Base-by-base conservation (phyloP, 2,797 vertebrate genomes). In the Takifugu rubripes region DNA sequence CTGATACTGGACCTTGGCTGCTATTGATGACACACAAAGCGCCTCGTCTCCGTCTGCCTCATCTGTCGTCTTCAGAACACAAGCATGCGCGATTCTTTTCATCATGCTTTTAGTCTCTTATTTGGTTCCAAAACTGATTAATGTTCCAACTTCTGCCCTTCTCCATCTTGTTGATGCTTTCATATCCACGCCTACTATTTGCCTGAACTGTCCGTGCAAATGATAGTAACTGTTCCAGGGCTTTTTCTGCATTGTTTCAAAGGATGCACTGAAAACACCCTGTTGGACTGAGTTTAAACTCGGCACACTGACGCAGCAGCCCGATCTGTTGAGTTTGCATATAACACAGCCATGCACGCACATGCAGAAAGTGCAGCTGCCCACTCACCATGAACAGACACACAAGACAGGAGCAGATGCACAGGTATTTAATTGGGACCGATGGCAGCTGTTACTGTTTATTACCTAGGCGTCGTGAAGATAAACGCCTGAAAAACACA, bases 381-480 rank as follows among this genome's bases (percentile, higher is more conserved):
- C 52, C 52, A 66, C 66, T 60, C 55, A 59, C 47, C 21, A 26
- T 54, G 45, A 46, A 64, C 53, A 70, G 56, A 74, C 64, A 54
- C 56, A 59, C 53, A 75, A 57, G 56, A 54, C 74, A 61, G 29
- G 54, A 84, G 66, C 87, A 89, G 85, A 87, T 88, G 87, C 66
- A 78, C 84, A 82, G 79, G 81, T 87, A 80, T 81, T 73, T 88
- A 87, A 90, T 89, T 88, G 87, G 83, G 51, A 71, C 59, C 71
- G 87, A 84, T 78, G 77, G 72, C 89, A 90, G 84, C 84, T 91
- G 89, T 84, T 85, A 71, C 75, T 84, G 77, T 84, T 87, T 84
- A 86, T 87, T 87, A 82, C 69, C 44, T 31, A 55, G 77, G 79
- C 72, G 71, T 74, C 82, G 74, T 58, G 48, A 60, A 57, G 79